Conservation (phyloP, 2,797 vertebrate genomes). For the Pseudochirops corinnae region DNA sequence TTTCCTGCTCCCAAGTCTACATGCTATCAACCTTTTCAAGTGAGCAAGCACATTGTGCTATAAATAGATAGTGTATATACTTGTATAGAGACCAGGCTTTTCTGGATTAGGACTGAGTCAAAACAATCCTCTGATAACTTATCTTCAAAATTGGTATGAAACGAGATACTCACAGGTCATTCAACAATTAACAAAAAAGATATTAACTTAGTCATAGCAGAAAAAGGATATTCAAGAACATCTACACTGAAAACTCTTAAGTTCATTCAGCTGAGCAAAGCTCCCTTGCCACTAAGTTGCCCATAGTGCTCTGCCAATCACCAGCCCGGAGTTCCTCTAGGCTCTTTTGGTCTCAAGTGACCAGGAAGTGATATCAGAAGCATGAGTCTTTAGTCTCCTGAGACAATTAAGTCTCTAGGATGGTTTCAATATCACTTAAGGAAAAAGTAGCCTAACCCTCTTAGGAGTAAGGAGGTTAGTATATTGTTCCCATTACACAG, state of each 20-base stretch:
- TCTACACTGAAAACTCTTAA: not conserved
- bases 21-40: conserved; percentile 9
- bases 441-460: not conserved
- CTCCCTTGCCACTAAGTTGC: not conserved
- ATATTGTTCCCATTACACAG: not conserved
- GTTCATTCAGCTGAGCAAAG: not conserved
- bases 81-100: not conserved
- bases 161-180: not conserved
- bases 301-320: not conserved
- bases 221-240: not conserved
- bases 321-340: not conserved
- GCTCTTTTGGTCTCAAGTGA: not conserved
- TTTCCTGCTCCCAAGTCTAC: not conserved
- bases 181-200: not conserved
- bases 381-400: not conserved
- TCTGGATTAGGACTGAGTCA: not conserved
- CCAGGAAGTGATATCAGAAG: not conserved
- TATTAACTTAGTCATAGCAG: not conserved
- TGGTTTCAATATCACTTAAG: not conserved
- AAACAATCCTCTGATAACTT: not conserved
- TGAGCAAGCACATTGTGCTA: not conserved
- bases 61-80: not conserved
- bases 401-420: not conserved
- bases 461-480: not conserved
- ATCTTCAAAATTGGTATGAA: not conserved